A percentile compares a stretch with the other conserved stretches of the same genome.
phyloP scores from a whole-genome alignment of 2,797 vertebrate genomes.

The Melanotaenia parkinsoni region DNA sequence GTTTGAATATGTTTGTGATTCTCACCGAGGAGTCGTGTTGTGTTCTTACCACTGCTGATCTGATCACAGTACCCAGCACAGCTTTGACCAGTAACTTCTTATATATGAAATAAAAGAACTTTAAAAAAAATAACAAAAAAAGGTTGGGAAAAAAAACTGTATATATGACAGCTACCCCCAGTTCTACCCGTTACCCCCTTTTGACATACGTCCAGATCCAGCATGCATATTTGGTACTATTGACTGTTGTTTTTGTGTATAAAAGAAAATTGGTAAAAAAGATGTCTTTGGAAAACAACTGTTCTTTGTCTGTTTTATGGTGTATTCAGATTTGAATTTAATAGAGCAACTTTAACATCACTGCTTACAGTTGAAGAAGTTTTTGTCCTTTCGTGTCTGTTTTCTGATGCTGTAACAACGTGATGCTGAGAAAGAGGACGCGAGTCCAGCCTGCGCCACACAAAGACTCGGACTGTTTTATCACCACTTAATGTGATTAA shows the following conservation, averaged over 20 bases:
- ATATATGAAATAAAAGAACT: conserved; percentile 30
- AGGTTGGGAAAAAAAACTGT: conserved; percentile 34
- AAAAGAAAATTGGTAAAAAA: conserved; percentile 84
- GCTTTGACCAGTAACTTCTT: conserved; percentile 68
- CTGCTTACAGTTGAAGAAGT: conserved; percentile 73
- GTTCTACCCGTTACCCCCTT: conserved; percentile 47
- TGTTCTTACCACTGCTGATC: conserved; percentile 76
- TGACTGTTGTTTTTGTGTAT: conserved; percentile 94
- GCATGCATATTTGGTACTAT: conserved; percentile 97
- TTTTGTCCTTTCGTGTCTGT: conserved; percentile 65
- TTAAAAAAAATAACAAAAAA: conserved; percentile 22
- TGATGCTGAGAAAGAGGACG: conserved; percentile 73
- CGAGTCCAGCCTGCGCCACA: neutral
- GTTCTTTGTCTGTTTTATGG: conserved; percentile 88
- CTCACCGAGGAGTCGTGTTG: conserved; percentile 77
- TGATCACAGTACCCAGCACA: conserved; percentile 79
- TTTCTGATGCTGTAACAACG: conserved; percentile 59
- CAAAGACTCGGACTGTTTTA: too few species aligned
- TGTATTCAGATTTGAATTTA: conserved; percentile 88
- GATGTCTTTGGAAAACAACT: conserved; percentile 79
- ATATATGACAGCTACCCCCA: conserved; percentile 31
- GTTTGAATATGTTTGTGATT: conserved; percentile 80
- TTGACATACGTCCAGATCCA: conserved; percentile 88
- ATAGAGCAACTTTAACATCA: conserved; percentile 83
- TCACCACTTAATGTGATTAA: too few species aligned